A percentile compares a stretch with the other conserved stretches of the same genome.
Evolutionary conservation across 2,888 invertebrate species (phyloP).

Genomic region (Boloria selene): DNA sequence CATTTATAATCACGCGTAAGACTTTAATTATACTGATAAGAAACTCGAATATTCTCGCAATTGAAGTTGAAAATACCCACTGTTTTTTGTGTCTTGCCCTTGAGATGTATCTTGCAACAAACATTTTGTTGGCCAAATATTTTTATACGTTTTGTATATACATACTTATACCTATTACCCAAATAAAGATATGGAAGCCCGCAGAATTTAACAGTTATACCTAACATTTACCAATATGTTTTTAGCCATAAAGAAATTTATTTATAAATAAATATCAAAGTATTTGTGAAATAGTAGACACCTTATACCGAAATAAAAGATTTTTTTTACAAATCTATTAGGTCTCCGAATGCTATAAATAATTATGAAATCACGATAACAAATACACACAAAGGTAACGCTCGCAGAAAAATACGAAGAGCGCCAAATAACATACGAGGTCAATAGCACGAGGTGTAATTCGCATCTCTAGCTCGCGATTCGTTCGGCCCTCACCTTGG

Average conservation of each 20-base stretch:
- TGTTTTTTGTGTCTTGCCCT: neutral
- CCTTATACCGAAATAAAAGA: neutral
- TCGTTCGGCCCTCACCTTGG: conserved; percentile 70
- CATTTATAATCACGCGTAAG: neutral
- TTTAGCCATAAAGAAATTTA: no score
- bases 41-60: neutral
- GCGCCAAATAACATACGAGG: conserved; percentile 43
- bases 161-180: neutral
- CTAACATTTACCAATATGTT: no score
- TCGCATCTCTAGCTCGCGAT: conserved; percentile 47
- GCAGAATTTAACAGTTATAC: no score
- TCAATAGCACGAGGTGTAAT: conserved; percentile 53
- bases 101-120: neutral
- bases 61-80: neutral
- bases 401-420: conserved; percentile 31
- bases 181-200: neutral
- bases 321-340: neutral
- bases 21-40: conserved; percentile 1
- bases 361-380: conserved; percentile 18
- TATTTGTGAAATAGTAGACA: no score
- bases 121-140: neutral
- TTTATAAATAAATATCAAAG: no score
- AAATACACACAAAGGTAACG: conserved; percentile 8
- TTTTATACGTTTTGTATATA: neutral
- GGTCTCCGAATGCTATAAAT: conserved; percentile 2